Percentiles rank a stretch among this genome's conserved stretches.
phyloP scores from a whole-genome alignment of 1,140 invertebrate genomes.

The Protaetia brevitarsis region DNA sequence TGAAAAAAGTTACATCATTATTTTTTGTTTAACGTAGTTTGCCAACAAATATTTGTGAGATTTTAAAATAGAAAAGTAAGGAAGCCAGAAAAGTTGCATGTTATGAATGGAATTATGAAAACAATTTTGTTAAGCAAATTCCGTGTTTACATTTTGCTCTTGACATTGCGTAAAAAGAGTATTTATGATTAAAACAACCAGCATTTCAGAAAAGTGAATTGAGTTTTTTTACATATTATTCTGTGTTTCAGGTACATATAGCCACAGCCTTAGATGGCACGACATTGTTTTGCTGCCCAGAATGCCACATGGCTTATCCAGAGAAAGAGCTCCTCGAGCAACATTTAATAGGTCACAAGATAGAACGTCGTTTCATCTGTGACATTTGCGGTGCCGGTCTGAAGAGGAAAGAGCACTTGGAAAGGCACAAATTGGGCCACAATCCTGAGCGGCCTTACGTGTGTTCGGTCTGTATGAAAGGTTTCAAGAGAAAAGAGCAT shows the following conservation, averaged over 20 bases:
- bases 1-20: too few relatives aligned
- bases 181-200: too few relatives aligned
- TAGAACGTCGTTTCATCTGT: constrained; percentile 65
- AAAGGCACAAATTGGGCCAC: constrained; percentile 74
- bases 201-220: too few relatives aligned
- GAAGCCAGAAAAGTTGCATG: too few relatives aligned
- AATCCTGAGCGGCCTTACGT: constrained; percentile 75
- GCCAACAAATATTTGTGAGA: too few relatives aligned
- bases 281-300: constrained; percentile 71
- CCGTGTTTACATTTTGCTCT: too few relatives aligned
- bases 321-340: constrained; percentile 73
- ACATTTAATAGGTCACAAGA: constrained; percentile 72
- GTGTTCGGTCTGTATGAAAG: constrained; percentile 71
- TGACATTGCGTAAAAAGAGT: too few relatives aligned
- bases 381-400: constrained; percentile 64
- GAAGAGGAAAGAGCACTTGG: constrained; percentile 76
- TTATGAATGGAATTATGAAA: too few relatives aligned
- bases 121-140: too few relatives aligned
- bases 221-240: neutral
- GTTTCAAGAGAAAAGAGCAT: constrained; percentile 78
- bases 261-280: constrained; percentile 69
- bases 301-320: constrained; percentile 75
- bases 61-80: too few relatives aligned
- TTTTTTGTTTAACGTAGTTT: too few relatives aligned
- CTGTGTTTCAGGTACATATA: constrained; percentile 57